Percentiles rank a stretch among this genome's conserved stretches.
These are phyloP conservation scores for Cynaeus angustus DNA, from an alignment of 2,888 invertebrate genomes.

Conservation along the genomic window DNA sequence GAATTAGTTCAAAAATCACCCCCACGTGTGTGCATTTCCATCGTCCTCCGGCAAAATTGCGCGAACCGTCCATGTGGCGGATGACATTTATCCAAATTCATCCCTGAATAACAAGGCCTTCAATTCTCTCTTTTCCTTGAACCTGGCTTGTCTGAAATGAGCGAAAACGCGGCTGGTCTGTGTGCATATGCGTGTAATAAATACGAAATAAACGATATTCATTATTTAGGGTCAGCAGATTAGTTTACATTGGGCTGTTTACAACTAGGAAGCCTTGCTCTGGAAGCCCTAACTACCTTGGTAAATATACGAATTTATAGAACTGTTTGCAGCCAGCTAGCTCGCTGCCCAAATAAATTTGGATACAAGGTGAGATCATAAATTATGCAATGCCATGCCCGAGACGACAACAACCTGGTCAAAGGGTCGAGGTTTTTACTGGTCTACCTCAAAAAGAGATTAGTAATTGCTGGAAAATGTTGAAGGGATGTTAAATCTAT, in stretches of 20 bases:
- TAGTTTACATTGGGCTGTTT: slow-evolving; percentile 63
- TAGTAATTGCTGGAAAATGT: not conserved
- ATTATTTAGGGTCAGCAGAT: slow-evolving; percentile 68
- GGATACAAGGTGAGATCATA: slow-evolving; percentile 46
- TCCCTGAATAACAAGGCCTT: slow-evolving; percentile 43
- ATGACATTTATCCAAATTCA: slow-evolving; percentile 48
- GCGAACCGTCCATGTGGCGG: slow-evolving; percentile 19
- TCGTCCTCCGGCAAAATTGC: slow-evolving; percentile 19
- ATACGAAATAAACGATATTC: slow-evolving; percentile 68
- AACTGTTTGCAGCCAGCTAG: slow-evolving; percentile 59
- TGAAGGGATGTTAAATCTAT: too few species aligned
- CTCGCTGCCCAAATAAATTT: slow-evolving; percentile 44
- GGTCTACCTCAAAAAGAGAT: not conserved
- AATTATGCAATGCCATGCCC: slow-evolving; percentile 45
- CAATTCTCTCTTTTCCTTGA: slow-evolving; percentile 30
- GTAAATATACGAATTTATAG: slow-evolving; percentile 68
- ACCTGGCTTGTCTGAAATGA: slow-evolving; percentile 12
- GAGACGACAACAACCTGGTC: slow-evolving; percentile 21
- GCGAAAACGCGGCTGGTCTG: not conserved
- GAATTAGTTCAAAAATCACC: too few species aligned
- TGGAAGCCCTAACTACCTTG: slow-evolving; percentile 56
- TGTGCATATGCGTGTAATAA: slow-evolving; percentile 58
- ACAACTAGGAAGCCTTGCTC: slow-evolving; percentile 51
- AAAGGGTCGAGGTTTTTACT: not conserved
- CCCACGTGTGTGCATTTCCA: too few species aligned